Conservation (phyloP, 2,113 vertebrate species). For the Amblyopsis rosae region DNA sequence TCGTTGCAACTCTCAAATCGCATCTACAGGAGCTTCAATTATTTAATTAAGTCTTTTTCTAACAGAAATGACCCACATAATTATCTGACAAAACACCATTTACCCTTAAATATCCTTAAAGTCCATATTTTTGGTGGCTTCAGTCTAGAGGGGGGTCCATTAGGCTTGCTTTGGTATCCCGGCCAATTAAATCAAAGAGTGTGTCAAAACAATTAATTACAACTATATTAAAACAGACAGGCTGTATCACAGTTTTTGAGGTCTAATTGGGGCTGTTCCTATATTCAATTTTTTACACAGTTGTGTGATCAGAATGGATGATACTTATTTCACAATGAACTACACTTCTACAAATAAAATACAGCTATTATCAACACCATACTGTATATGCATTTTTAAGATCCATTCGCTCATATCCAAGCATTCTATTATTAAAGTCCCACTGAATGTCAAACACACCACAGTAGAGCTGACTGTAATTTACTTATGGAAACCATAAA, state of each 20-base stretch:
- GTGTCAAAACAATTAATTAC: not conserved
- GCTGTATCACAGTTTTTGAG: constrained; percentile 14
- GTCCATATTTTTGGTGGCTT: no score
- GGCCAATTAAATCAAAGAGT: constrained; percentile 47
- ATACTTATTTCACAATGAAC: constrained; percentile 22
- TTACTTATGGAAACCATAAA: constrained; percentile 45
- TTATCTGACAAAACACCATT: no score
- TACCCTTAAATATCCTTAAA: no score
- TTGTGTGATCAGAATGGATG: constrained; percentile 29
- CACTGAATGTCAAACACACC: constrained; percentile 36
- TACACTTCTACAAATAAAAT: not conserved
- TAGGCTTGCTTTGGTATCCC: not conserved
- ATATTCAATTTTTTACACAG: constrained; percentile 39
- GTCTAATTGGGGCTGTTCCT: constrained; percentile 25
- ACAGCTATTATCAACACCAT: constrained; percentile 32
- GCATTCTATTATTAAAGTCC: constrained; percentile 59
- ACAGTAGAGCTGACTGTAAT: constrained; percentile 28
- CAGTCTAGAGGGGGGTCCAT: no score
- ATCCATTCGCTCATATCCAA: constrained; percentile 57
- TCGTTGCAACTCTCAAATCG: no score
- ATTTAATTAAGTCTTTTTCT: no score
- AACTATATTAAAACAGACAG: constrained; percentile 13
- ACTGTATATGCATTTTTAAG: constrained; percentile 56
- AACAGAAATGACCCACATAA: no score
- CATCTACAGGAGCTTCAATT: no score